Percentiles rank a stretch among this genome's conserved stretches.
phyloP scores from a whole-genome alignment of 2,888 invertebrate species.

The Ormyrus labotus region DNA sequence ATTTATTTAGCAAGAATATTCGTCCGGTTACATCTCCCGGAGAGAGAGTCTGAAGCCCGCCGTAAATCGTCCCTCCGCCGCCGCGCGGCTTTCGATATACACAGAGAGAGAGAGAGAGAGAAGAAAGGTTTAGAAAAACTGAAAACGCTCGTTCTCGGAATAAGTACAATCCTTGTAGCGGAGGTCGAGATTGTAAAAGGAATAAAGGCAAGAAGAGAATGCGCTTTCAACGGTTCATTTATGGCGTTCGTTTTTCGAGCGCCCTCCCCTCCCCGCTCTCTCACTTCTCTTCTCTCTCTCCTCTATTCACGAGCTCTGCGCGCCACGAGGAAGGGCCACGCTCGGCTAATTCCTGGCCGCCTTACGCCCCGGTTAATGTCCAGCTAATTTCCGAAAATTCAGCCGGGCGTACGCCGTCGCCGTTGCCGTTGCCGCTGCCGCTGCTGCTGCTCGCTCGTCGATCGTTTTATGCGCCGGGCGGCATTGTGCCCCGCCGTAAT shows the following conservation, averaged over 20 bases:
- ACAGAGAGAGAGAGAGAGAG: too few species aligned
- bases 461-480: too few species aligned
- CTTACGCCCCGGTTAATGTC: conserved; percentile 16
- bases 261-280: not conserved
- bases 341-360: conserved; percentile 19
- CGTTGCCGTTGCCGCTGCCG: not conserved
- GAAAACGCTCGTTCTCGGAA: not conserved
- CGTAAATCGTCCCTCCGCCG: too few species aligned
- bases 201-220: not conserved
- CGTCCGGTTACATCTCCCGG: too few species aligned
- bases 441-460: not conserved
- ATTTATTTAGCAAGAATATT: too few species aligned
- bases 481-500: too few species aligned
- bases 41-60: too few species aligned
- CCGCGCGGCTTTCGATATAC: too few species aligned
- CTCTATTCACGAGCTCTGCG: conserved; percentile 25
- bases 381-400: conserved; percentile 44
- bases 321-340: not conserved
- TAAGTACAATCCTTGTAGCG: not conserved
- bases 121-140: not conserved
- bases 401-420: not conserved
- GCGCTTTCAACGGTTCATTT: conserved; percentile 39
- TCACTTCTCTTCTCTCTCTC: not conserved
- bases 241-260: conserved; percentile 38
- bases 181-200: conserved; percentile 1